A percentile compares a stretch with the other conserved stretches of the same genome.
Evolutionary conservation across 1,140 invertebrate genomes (phyloP).

Genomic region (Pentalonia nigronervosa): DNA sequence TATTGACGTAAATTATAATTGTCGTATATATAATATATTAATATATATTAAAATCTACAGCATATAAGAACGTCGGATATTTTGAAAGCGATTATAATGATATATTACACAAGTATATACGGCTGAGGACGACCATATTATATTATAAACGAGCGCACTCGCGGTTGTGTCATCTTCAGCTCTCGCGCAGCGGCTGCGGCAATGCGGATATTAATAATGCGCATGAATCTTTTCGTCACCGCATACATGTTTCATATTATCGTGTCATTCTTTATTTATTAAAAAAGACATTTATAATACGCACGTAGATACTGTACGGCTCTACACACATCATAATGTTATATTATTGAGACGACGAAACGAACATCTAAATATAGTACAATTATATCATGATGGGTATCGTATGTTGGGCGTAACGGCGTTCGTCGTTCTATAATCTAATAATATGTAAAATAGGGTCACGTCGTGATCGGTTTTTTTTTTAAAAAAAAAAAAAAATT

Average conservation of each 20-base stretch:
- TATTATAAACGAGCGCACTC: neutral
- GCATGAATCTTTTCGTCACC: neutral
- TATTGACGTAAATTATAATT: too few relatives aligned
- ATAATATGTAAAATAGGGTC: neutral
- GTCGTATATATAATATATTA: neutral
- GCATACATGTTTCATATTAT: neutral
- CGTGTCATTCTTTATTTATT: neutral
- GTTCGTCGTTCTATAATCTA: neutral
- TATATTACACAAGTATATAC: neutral
- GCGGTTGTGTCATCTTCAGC: neutral
- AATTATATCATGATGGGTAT: neutral
- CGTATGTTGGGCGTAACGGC: neutral
- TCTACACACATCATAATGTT: neutral
- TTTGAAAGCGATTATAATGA: neutral
- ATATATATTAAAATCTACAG: neutral
- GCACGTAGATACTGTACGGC: neutral
- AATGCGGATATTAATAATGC: neutral
- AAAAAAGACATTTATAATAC: neutral
- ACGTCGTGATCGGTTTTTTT: neutral
- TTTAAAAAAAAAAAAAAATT: neutral
- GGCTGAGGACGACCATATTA: neutral
- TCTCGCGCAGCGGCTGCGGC: neutral
- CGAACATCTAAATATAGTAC: neutral
- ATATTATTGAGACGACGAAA: neutral
- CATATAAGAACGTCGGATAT: neutral